Evolutionary conservation across 2,113 vertebrate species (phyloP).

Genomic region (Burhinus bistriatus): DNA sequence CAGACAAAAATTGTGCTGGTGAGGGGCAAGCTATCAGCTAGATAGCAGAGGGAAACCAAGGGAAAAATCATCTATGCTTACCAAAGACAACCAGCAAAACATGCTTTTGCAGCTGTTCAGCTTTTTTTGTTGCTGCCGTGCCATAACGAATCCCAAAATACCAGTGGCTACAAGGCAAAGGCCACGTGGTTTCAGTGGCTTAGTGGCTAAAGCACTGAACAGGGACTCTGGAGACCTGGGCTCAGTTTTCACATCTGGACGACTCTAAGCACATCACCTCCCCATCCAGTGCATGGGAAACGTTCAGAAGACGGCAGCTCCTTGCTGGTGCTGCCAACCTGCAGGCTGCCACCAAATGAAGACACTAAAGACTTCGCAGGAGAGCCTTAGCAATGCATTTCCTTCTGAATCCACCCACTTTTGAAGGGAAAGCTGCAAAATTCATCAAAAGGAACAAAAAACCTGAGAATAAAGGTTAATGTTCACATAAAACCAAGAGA

Average conservation of each 20-base stretch:
- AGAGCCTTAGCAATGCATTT: background rate
- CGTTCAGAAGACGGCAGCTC: accelerated
- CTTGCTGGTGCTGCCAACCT: background rate
- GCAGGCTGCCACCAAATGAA: background rate
- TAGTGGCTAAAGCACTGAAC: background rate
- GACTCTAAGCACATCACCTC: background rate
- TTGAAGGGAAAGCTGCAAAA: background rate
- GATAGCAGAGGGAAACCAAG: background rate
- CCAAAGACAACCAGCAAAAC: background rate
- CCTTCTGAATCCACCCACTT: accelerated
- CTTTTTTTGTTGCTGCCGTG: background rate
- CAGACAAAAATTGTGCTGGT: background rate
- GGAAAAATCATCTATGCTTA: background rate
- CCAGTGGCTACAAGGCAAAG: background rate
- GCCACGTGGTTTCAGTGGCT: background rate
- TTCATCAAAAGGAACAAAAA: background rate
- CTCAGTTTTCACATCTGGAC: background rate
- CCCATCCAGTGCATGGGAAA: background rate
- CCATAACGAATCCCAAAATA: background rate
- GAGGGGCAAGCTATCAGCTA: background rate
- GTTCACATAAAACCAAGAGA: background rate
- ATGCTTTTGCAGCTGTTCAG: background rate
- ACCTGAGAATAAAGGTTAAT: no score
- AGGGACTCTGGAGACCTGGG: background rate
- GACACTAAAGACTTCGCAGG: background rate